These are phyloP conservation scores for Troides oblongomaculatus DNA, from an alignment of 2,888 invertebrate species.

Conservation along the genomic window DNA sequence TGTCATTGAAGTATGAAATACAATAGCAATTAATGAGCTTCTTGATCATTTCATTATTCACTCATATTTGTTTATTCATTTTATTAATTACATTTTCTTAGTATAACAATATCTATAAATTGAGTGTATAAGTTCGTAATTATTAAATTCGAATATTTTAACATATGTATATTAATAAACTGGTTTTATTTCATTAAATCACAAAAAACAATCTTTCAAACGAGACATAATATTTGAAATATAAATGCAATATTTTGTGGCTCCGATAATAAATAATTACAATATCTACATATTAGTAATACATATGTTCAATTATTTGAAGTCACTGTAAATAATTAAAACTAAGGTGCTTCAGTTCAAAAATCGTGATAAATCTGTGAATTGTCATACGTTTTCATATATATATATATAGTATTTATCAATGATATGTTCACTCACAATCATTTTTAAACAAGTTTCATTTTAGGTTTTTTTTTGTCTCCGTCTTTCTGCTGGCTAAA, in stretches of 20 bases:
- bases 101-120: slow-evolving; percentile 81
- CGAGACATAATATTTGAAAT: slow-evolving; percentile 60
- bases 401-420: slow-evolving; percentile 32
- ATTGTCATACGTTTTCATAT: slow-evolving; percentile 33
- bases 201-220: slow-evolving; percentile 61
- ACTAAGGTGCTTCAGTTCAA: slow-evolving; percentile 33
- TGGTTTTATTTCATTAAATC: slow-evolving; percentile 77
- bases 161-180: slow-evolving; percentile 81
- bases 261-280: slow-evolving; percentile 62
- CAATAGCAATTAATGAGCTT: slow-evolving; percentile 77
- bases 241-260: slow-evolving; percentile 54
- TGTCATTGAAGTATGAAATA: slow-evolving; percentile 78
- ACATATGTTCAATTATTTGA: slow-evolving; percentile 44
- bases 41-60: slow-evolving; percentile 72
- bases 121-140: slow-evolving; percentile 81
- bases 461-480: background rate
- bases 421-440: slow-evolving; percentile 51
- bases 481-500: too few relatives aligned
- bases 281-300: slow-evolving; percentile 55
- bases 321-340: slow-evolving; percentile 42
- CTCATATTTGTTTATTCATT: slow-evolving; percentile 78
- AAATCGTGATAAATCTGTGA: slow-evolving; percentile 44
- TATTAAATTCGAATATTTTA: slow-evolving; percentile 81
- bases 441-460: slow-evolving; percentile 20
- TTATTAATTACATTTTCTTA: slow-evolving; percentile 80